A percentile compares a stretch with the other conserved stretches of the same genome.
Conservation (phyloP, 2,113 vertebrate genomes). For the Neolamprologus sp. region DNA sequence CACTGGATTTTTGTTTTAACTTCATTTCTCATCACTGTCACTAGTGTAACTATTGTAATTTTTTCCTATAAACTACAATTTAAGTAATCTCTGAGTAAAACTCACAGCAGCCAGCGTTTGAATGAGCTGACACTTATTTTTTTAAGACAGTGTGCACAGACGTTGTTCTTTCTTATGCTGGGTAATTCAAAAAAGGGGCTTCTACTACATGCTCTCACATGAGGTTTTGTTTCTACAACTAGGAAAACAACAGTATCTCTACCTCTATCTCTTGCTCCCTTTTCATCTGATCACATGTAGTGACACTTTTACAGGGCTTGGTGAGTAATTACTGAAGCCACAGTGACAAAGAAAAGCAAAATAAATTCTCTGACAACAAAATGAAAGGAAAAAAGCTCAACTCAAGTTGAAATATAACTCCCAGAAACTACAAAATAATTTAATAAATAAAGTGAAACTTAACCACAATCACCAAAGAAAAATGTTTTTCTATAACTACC, state of each 20-base stretch:
- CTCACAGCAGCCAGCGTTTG: neutral
- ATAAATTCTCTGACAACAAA: neutral
- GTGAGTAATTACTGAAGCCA: neutral
- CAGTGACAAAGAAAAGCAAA: neutral
- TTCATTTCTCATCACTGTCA: neutral
- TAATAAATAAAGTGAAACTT: neutral
- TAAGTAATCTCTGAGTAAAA: neutral
- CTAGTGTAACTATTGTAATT: neutral
- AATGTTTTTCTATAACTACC: neutral
- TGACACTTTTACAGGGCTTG: neutral
- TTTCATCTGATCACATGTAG: neutral
- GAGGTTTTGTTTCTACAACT: neutral
- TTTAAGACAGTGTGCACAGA: neutral
- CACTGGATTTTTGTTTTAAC: neutral
- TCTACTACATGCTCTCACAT: neutral
- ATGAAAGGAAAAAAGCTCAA: neutral
- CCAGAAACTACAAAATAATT: neutral
- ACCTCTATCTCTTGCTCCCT: neutral
- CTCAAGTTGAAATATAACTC: neutral
- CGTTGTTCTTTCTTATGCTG: neutral
- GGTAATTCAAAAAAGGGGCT: neutral
- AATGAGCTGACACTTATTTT: neutral
- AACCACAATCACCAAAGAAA: neutral
- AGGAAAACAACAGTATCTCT: neutral
- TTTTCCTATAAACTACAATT: neutral